phyloP scores from a whole-genome alignment of 2,113 vertebrate genomes.

The Blennius ocellaris region DNA sequence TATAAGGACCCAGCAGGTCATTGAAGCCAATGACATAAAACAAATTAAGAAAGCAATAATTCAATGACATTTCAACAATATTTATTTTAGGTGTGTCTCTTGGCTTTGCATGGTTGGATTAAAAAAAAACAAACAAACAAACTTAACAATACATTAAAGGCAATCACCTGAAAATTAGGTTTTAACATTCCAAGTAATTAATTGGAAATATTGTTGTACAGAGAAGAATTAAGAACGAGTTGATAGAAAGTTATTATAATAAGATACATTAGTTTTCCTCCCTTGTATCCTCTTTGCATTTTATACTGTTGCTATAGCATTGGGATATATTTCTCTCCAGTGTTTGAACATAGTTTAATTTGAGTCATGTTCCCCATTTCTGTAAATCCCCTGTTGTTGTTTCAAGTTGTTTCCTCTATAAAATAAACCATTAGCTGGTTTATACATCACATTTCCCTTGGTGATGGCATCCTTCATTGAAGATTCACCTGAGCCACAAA shows the following conservation, averaged over 20 bases:
- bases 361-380: neutral
- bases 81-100: no score
- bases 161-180: no score
- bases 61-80: no score
- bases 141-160: no score
- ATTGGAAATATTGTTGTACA: no score
- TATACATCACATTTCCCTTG: slow-evolving; percentile 30
- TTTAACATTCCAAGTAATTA: no score
- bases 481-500: slow-evolving; percentile 29
- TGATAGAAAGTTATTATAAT: slow-evolving; percentile 3
- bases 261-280: neutral
- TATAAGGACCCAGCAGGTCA: no score
- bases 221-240: no score
- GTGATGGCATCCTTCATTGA: slow-evolving; percentile 26
- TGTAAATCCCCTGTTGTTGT: slow-evolving; percentile 2
- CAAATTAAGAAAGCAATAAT: no score
- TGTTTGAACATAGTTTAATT: slow-evolving; percentile 18
- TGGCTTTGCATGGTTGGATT: no score
- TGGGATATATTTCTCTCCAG: neutral
- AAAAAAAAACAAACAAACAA: no score
- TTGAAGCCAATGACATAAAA: no score
- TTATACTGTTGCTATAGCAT: slow-evolving; percentile 15
- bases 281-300: slow-evolving; percentile 7
- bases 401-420: slow-evolving; percentile 14
- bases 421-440: slow-evolving; percentile 46